Evolutionary conservation across 2,888 invertebrate species (phyloP), one percentile per base, ranked within the genome.

Genomic region (Empis livida): DNA sequence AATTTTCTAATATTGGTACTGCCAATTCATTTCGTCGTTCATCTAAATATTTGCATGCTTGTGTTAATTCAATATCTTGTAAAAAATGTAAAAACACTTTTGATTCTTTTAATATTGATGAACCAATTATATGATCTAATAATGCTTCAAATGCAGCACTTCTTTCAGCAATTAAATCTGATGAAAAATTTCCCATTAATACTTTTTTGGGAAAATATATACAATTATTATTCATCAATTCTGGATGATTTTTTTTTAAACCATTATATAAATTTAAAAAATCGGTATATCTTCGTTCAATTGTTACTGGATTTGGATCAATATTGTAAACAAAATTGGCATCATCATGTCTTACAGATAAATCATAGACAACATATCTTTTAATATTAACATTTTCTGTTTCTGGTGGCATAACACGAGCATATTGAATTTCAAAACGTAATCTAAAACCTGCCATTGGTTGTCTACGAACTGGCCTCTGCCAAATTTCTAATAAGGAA

Each of bases 221-320:
- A 10, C 55, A 52, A 23, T 27, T 27, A 49, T 61, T 65, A 45
- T 61, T 62, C 64, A 84, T 64, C 49, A 77, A 60, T 31, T 65
- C 57, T 1, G 82, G 75, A 61, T 72, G 71, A 43, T 77, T 76
- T 51, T 75, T 77, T 56, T 75, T 79, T 20, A 85, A 65, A 3
- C 72, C 71, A 53, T 72, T 74, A 59, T 78, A 83, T 4, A 85
- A 68, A 51, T 76, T 76, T 44, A 78, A 67, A 61, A 84, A 85
- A 57, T 84, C 79, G 9, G 83, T 82, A 62, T 85, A 85, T 55
- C 84, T 73, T 45, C 84, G 69, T 58, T 83, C 81, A 43, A 84
- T 77, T 50, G 74, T 73, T 1, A 77, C 78, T 15, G 83, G 80
- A 53, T 77, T 74, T 32, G 71, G 63, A 64, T 83, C 82, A 27